Conservation (phyloP, 1,140 invertebrate genomes). For the Caenorhabditis brenneri region DNA sequence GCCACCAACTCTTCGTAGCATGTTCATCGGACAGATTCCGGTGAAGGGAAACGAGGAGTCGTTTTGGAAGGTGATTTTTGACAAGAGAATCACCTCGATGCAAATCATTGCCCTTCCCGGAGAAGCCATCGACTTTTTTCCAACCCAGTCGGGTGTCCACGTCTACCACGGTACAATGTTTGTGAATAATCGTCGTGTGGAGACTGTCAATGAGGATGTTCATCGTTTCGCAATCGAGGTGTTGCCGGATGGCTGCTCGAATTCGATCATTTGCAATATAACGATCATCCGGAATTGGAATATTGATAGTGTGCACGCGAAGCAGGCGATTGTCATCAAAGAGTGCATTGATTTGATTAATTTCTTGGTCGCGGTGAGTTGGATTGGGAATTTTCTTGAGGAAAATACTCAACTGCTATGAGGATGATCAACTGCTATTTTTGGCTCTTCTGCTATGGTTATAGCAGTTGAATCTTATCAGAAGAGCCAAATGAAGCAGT, state of each 20-base stretch:
- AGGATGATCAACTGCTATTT: too few relatives aligned
- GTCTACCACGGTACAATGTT: neutral
- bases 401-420: too few relatives aligned
- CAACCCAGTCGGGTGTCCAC: neutral
- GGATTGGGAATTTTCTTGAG: too few relatives aligned
- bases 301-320: neutral
- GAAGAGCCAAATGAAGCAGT: too few relatives aligned
- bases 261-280: constrained; percentile 21
- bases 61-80: neutral
- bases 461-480: too few relatives aligned
- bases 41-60: neutral
- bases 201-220: neutral
- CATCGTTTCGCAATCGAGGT: neutral
- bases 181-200: neutral
- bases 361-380: neutral
- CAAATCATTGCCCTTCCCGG: neutral
- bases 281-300: neutral
- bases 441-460: too few relatives aligned
- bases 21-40: neutral
- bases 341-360: neutral
- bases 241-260: neutral
- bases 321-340: neutral
- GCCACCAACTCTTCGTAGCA: neutral
- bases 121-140: neutral
- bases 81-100: neutral